Evolutionary conservation across 1,140 invertebrate genomes (phyloP), one percentile per base, ranked within the genome.

Genomic region (Aplysia californica): DNA sequence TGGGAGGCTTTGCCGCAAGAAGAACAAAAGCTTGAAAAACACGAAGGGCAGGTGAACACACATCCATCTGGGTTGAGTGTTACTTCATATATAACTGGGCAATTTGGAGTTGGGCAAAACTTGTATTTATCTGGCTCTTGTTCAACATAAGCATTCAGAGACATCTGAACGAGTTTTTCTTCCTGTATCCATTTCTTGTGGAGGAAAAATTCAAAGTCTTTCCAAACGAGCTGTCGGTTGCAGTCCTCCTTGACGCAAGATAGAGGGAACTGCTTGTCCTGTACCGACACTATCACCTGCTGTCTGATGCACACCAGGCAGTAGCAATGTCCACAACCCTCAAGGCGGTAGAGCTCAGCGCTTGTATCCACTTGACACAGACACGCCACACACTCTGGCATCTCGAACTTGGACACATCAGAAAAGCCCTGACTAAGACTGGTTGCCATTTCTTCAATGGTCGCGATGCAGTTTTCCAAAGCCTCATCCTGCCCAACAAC

Each of bases 271-370:
- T 79, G 72, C 58, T 77, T 56, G 23, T 58, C 76, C 5, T 70
- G 55, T 1, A 83, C 55, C 10, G 76, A 64, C 39, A 56, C 73
- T 23, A 69, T 66, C 18, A 86, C 38, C 66, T 82, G 80, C 21
- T 74, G 61, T 21, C 75, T 72, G 3, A 86, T 18, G 59, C 87
- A 88, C 18, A 79, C 80, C 6, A 70, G 69, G 61, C 87, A 88
- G 41, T 87, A 88, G 15, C 83, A 44, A 79, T 88, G 87, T 0
- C 86, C 87, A 81, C 86, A 87, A 1, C 44, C 66, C 66, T 87
- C 83, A 29, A 87, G 77, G 18, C 84, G 78, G 44, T 83, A 84
- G 33, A 86, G 50, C 4, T 84, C 82, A 15, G 31, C n/a, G 5
- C 35, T 58, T 31, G 71, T 73, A 1, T 83, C 83, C 1, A 87